Evolutionary conservation across 2,888 invertebrate species (phyloP), one percentile per base, ranked within the genome.

Genomic region (Pheosia tremula): DNA sequence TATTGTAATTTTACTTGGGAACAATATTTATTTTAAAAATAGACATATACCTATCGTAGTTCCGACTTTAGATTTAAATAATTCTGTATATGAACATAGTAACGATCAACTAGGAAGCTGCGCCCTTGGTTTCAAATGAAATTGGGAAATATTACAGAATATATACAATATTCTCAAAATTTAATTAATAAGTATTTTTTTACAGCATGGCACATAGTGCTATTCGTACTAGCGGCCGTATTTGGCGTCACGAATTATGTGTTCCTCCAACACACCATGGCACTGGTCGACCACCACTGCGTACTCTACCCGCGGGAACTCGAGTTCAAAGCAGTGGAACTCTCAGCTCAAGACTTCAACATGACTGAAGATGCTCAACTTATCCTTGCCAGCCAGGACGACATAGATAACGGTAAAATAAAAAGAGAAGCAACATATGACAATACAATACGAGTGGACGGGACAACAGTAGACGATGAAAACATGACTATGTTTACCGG

Each of bases 161-260:
- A 24, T 24, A 24, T 24, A 24, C 24, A 24, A 24, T 24, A 24
- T 24, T 24, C 24, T 24, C 0, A 24, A 24, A n/a, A n/a, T n/a
- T n/a, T n/a, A n/a, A n/a, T n/a, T 4, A 49, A 3, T 50, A 49
- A 52, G 54, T 58, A 24, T 64, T 64, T 68, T 56, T 39, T 89
- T 89, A 47, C 87, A 93, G 93, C 78, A 79, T 93, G 90, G 80
- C 93, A 93, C 71, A 72, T 91, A 59, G 75, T 88, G 60, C 66
- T 93, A 1, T 93, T 80, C 75, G 70, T 83, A 2, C 69, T 84
- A 5, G 90, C 91, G 3, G 91, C 86, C 57, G 67, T 88, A 61
- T 90, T 86, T 62, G 91, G 93, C 39, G 77, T 91, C 39, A 69
- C 85, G 58, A 93, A 93, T 72, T 93, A 88, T 69, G 79, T 88